Conservation (phyloP, 1,140 invertebrate genomes). For the Apolygus lucorum region DNA sequence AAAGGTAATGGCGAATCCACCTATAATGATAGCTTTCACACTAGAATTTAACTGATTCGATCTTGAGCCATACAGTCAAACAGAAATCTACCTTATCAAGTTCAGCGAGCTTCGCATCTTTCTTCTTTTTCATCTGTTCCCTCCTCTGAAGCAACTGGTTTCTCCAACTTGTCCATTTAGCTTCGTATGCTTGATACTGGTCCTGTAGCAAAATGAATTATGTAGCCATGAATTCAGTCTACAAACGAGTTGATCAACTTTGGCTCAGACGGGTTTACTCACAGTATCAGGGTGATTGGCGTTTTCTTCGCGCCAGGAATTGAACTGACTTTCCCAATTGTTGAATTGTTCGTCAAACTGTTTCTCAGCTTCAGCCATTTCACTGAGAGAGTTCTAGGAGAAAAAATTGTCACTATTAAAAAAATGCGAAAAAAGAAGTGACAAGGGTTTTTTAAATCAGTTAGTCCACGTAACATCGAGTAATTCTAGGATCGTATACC, state of each 20-base stretch:
- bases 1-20: neutral
- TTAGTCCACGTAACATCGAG: no score
- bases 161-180: conserved; percentile 70
- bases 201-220: conserved; percentile 37
- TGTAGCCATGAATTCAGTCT: no score
- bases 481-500: no score
- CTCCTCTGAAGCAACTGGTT: conserved; percentile 62
- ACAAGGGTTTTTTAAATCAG: no score
- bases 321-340: conserved; percentile 76
- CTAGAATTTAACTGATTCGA: no score
- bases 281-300: conserved; percentile 74
- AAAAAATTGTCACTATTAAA: neutral
- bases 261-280: no score
- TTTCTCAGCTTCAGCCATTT: conserved; percentile 59
- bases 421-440: no score
- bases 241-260: no score
- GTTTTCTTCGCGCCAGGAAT: conserved; percentile 75
- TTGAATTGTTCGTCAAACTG: conserved; percentile 72
- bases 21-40: no score
- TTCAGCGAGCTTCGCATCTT: conserved; percentile 25
- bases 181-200: conserved; percentile 71
- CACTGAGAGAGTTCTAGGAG: conserved; percentile 37
- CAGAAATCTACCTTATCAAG: conserved; percentile 8
- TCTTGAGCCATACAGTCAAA: no score
- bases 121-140: conserved; percentile 66